Evolutionary conservation across 2,888 invertebrate species (phyloP), one percentile per base, ranked within the genome.

Genomic region (Lochmaea crataegi): DNA sequence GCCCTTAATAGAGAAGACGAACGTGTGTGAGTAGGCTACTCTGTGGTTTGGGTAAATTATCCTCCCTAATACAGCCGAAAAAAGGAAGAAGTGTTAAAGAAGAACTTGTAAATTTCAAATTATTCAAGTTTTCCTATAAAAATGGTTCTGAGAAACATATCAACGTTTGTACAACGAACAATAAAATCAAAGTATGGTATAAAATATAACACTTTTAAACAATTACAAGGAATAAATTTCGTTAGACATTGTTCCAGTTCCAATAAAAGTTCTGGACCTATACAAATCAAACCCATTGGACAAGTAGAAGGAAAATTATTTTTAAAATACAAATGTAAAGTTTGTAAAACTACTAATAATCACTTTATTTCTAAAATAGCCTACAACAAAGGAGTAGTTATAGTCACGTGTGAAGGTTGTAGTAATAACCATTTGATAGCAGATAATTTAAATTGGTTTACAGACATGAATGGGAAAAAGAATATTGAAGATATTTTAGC

Each of bases 391-490:
- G 98, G 99, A 14, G 94, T 99, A 12, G 96, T 99, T 0, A 95
- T 99, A 78, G 95, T 98, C 0, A 92, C 91, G 68, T 99, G 99
- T 85, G 91, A 92, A 68, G 94, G 94, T 0, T 98, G 98, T 84
- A 87, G 90, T 61, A 97, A 95, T 84, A 92, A 95, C 85, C 99
- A 99, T 87, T 88, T 99, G 32, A 98, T 99, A 78, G 98, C 98
- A 0, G 98, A 99, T 85, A 97, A 99, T 87, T 89, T 99, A 1
- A 94, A 94, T 77, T 99, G 98, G 98, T 99, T 98, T 85, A 89
- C 92, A 0, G 94, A 96, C 83, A 88, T 94, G 83, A 88, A 92
- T 81, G 92, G 92, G 0, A 92, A 91, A 82, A 90, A 90, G 76
- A 98, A 98, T 83, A 95, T 99, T 80, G 98, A 98, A 88, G 94